Conservation (phyloP, 2,888 invertebrate genomes). For the Lottia gigantea region DNA sequence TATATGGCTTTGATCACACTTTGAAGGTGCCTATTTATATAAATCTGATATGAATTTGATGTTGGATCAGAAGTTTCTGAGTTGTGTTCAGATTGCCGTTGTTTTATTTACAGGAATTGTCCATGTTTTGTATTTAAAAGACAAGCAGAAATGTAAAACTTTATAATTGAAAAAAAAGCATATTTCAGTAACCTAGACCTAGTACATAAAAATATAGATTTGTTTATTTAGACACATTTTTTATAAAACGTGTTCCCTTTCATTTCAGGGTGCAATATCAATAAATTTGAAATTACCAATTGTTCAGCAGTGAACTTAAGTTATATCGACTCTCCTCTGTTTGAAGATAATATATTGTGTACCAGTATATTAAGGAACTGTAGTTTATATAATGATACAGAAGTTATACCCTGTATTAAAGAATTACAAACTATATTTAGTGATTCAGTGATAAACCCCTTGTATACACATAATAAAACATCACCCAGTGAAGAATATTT, state of each 20-base stretch:
- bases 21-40: too few relatives aligned
- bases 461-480: slow-evolving; percentile 23
- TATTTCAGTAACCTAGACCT: too few relatives aligned
- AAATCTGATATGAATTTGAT: too few relatives aligned
- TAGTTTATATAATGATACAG: slow-evolving; percentile 22
- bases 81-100: too few relatives aligned
- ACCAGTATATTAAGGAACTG: slow-evolving; percentile 26
- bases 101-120: too few relatives aligned
- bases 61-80: too few relatives aligned
- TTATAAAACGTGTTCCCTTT: background rate
- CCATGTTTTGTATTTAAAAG: too few relatives aligned
- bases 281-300: slow-evolving; percentile 47
- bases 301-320: slow-evolving; percentile 46
- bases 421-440: slow-evolving; percentile 26
- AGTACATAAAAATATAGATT: too few relatives aligned
- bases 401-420: slow-evolving; percentile 26
- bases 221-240: too few relatives aligned
- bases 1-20: too few relatives aligned
- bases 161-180: too few relatives aligned
- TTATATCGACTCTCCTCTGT: slow-evolving; percentile 28
- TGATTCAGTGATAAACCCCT: slow-evolving; percentile 19
- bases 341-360: slow-evolving; percentile 26
- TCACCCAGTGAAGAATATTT: slow-evolving; percentile 60
- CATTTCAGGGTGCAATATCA: slow-evolving; percentile 44
- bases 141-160: too few relatives aligned